These are phyloP conservation scores for Rhinopithecus roxellana DNA, from an alignment of 2,113 vertebrate species.

Conservation along the genomic window DNA sequence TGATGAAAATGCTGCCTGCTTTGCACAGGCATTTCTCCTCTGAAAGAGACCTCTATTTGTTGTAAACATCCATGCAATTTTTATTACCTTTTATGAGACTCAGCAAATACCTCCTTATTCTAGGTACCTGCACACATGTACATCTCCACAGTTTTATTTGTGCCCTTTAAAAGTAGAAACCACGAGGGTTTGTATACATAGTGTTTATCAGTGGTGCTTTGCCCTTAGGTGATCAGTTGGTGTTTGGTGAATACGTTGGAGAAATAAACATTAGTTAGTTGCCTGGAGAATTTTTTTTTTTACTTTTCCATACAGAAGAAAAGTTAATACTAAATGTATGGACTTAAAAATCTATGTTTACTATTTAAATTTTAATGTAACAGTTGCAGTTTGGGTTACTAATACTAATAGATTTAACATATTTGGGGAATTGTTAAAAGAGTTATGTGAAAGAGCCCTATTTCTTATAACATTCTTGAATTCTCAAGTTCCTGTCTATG, in stretches of 20 bases:
- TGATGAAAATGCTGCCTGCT: constrained; percentile 2
- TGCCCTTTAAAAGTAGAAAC: background rate
- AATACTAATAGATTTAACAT: background rate
- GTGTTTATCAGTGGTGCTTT: background rate
- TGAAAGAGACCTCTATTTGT: constrained; percentile 22
- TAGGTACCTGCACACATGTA: background rate
- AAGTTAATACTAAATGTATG: constrained; percentile 27
- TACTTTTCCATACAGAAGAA: background rate
- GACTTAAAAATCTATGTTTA: background rate
- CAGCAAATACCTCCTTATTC: background rate
- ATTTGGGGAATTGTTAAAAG: background rate
- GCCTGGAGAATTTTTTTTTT: background rate
- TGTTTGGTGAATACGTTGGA: background rate
- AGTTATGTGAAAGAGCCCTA: background rate
- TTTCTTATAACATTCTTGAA: background rate
- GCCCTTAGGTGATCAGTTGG: background rate
- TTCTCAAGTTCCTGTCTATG: background rate
- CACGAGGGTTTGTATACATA: background rate
- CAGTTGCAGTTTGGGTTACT: background rate
- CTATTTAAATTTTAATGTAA: constrained; percentile 28
- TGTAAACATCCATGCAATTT: background rate
- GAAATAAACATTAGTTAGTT: background rate
- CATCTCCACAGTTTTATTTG: background rate
- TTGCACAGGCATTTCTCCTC: constrained; percentile 1
- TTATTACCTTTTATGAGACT: background rate